phyloP scores from a whole-genome alignment of 2,888 invertebrate species.

The Adelphocoris suturalis region DNA sequence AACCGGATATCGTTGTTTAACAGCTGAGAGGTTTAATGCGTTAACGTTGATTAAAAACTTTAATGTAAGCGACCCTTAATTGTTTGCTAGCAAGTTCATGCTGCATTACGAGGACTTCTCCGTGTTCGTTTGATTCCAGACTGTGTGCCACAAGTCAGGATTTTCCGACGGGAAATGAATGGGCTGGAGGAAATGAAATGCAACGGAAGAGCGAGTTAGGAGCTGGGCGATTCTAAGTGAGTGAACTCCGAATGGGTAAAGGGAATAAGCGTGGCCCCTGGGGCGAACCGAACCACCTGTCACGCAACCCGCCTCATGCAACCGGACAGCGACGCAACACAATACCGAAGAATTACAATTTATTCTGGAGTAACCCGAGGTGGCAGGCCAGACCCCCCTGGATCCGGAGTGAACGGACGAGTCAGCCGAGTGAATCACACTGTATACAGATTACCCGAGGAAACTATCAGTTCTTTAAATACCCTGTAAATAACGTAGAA shows the following conservation, averaged over 20 bases:
- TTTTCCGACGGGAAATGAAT: not conserved
- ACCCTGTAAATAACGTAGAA: no score
- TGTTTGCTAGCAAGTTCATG: no score
- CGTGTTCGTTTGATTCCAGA: no score
- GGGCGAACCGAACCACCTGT: not conserved
- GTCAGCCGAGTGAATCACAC: not conserved
- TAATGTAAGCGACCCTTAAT: no score
- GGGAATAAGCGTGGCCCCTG: not conserved
- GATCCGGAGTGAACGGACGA: not conserved
- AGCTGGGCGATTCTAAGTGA: slow-evolving; percentile 14
- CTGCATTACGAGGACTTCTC: no score
- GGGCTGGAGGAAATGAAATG: not conserved
- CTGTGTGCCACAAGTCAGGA: not conserved
- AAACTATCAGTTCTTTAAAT: no score
- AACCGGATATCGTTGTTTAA: no score
- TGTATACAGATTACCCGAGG: no score
- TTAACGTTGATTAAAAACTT: no score
- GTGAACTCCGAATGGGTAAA: not conserved
- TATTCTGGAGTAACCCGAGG: slow-evolving; percentile 2
- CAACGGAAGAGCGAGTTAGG: slow-evolving; percentile 31
- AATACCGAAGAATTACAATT: slow-evolving; percentile 24
- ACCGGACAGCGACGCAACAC: slow-evolving; percentile 8
- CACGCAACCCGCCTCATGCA: slow-evolving; percentile 31
- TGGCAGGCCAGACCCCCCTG: not conserved
- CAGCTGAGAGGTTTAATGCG: no score